Base-by-base conservation (phyloP, 1,140 invertebrate species). In the Physella acuta region DNA sequence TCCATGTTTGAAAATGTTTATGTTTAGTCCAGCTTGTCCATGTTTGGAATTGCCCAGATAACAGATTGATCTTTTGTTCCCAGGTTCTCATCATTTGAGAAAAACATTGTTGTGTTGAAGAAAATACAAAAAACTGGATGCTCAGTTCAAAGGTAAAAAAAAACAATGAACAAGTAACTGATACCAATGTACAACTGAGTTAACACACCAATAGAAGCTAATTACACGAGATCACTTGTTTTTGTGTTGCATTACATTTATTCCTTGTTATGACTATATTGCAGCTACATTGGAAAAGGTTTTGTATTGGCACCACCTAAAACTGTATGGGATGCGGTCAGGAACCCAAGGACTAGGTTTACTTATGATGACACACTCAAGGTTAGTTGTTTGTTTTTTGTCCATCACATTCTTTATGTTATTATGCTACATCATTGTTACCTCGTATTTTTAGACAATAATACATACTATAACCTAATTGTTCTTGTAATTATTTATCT, bases 321-420 rank as follows among this genome's bases (percentile, higher is more conserved):
- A 39, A 75, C 72, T 53, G 82, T 83, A 3, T 81, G 78, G 74
- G 79, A 82, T 59, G 76, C 79, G 17, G 68, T 83, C 4, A 67
- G 75, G 39, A 83, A 83, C 72, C 82, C 82, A 20, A 72, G 79
- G n/a, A 83, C 80, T 17, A 73, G 78, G 52, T 83, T 82, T 66
- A 81, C 81, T 17, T 83, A 83, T 77, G 82, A 83, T 78, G 82
- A 83, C 37, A 78, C 74, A 51, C 69, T 83, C 20, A 83, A 83
- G 80, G 82, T 82, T 73, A 59, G 36, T 37, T 28, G 2, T 28
- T 55, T 16, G 24, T 26, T 55, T 55, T 11, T 55, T 16, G n/a
- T n/a, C n/a, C n/a, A n/a, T n/a, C n/a, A n/a, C n/a, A n/a, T n/a
- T n/a, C 20, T 53, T 8, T 53, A 5, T 53, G 4, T 53, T 53